Evolutionary conservation across 2,888 invertebrate species (phyloP).

Genomic region (Agriopis leucophaearia): DNA sequence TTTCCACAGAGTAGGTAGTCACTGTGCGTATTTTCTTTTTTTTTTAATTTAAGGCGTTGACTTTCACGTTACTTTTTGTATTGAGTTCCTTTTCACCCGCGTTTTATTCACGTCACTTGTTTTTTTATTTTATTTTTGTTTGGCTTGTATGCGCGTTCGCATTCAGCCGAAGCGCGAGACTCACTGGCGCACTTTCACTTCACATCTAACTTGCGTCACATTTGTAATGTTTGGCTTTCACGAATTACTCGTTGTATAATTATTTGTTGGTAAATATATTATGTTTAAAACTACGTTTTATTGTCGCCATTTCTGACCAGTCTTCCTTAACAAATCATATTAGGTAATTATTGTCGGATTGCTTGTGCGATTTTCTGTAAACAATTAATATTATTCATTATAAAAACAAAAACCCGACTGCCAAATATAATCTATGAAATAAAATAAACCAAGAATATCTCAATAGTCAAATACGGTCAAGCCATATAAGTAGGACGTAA

Average conservation of each 20-base stretch:
- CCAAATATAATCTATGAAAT: too few relatives aligned
- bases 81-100: neutral
- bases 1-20: neutral
- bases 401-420: too few relatives aligned
- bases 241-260: constrained; percentile 28
- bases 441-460: too few relatives aligned
- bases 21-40: constrained; percentile 12
- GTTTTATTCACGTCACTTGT: constrained; percentile 2
- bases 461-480: too few relatives aligned
- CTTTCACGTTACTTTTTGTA: constrained; percentile 11
- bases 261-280: constrained; percentile 34
- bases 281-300: constrained; percentile 50
- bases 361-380: constrained; percentile 30
- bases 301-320: constrained; percentile 57
- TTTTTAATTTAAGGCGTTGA: constrained; percentile 32
- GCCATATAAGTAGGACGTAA: too few relatives aligned
- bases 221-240: constrained; percentile 54
- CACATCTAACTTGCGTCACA: constrained; percentile 58
- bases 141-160: constrained; percentile 49
- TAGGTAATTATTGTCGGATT: constrained; percentile 22
- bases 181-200: constrained; percentile 74
- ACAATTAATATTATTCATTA: constrained; percentile 11
- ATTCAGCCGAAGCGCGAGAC: constrained; percentile 54
- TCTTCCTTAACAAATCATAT: constrained; percentile 41
- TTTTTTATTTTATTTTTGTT: constrained; percentile 45